Conservation (phyloP, 2,888 invertebrate species). For the Aplocera efformata region DNA sequence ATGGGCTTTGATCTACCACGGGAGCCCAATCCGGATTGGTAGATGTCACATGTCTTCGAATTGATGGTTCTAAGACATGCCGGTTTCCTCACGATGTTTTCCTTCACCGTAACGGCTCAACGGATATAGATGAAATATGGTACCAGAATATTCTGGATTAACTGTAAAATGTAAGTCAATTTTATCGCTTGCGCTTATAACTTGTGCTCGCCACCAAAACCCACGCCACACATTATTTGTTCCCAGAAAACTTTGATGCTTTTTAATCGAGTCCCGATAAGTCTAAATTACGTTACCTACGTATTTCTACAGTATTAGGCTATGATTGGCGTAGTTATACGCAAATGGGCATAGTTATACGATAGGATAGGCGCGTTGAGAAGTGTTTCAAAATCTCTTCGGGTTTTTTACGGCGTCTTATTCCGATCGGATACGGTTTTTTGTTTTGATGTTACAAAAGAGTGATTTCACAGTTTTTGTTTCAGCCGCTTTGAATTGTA, state of each 20-base stretch:
- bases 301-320: constrained; percentile 39
- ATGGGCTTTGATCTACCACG: no score
- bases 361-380: constrained; percentile 19
- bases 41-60: no score
- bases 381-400: constrained; percentile 11
- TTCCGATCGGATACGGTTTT: constrained; percentile 1
- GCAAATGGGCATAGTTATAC: constrained; percentile 8
- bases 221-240: constrained; percentile 65
- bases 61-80: no score
- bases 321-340: constrained; percentile 35
- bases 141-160: no score
- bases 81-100: no score
- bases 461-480: constrained; percentile 8
- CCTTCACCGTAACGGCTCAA: no score
- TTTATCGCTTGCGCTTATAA: constrained; percentile 22
- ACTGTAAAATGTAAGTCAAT: no score
- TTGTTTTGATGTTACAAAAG: background rate
- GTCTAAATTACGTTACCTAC: constrained; percentile 51
- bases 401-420: background rate
- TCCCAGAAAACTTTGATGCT: constrained; percentile 63
- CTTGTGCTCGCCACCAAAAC: constrained; percentile 39
- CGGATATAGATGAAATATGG: no score
- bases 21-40: no score
- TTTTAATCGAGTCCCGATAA: constrained; percentile 57
- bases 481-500: background rate